Conservation (phyloP, 2,797 vertebrate species). For the Valencia hispanica region DNA sequence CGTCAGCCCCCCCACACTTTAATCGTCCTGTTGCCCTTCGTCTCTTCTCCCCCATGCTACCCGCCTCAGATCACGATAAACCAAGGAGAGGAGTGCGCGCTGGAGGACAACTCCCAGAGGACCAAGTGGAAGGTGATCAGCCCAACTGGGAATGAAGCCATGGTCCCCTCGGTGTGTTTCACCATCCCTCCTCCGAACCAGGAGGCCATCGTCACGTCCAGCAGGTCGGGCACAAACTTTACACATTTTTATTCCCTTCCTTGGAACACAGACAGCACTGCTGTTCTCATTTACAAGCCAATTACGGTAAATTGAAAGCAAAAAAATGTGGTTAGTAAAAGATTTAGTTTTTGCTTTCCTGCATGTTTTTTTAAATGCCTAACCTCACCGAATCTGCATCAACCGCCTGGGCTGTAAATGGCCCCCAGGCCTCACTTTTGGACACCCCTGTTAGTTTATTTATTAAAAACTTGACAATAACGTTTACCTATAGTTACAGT, state of each 20-base stretch:
- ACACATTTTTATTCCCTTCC: neutral
- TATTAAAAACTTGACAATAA: too few relatives aligned
- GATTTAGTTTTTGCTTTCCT: neutral
- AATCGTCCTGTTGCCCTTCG: slow-evolving; percentile 1
- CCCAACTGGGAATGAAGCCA: slow-evolving; percentile 96
- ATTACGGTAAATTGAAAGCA: neutral
- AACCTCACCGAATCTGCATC: too few relatives aligned
- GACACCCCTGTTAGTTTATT: too few relatives aligned
- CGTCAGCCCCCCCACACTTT: slow-evolving; percentile 1
- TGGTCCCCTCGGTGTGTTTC: slow-evolving; percentile 98
- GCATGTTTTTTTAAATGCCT: too few relatives aligned
- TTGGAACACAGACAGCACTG: too few relatives aligned
- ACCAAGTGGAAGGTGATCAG: slow-evolving; percentile 99
- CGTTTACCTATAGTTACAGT: too few relatives aligned
- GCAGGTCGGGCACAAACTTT: slow-evolving; percentile 81
- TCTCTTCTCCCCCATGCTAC: neutral
- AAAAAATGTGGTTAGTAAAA: neutral
- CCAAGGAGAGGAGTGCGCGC: slow-evolving; percentile 94
- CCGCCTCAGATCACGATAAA: slow-evolving; percentile 91
- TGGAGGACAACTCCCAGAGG: slow-evolving; percentile 96
- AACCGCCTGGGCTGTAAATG: too few relatives aligned
- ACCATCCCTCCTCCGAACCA: slow-evolving; percentile 92
- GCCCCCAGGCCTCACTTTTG: too few relatives aligned
- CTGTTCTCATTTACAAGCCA: too few relatives aligned
- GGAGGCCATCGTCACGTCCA: slow-evolving; percentile 90